Percentiles rank a stretch among this genome's conserved stretches.
Conservation (phyloP, 2,113 vertebrate genomes). For the Oenanthe oenanthe region DNA sequence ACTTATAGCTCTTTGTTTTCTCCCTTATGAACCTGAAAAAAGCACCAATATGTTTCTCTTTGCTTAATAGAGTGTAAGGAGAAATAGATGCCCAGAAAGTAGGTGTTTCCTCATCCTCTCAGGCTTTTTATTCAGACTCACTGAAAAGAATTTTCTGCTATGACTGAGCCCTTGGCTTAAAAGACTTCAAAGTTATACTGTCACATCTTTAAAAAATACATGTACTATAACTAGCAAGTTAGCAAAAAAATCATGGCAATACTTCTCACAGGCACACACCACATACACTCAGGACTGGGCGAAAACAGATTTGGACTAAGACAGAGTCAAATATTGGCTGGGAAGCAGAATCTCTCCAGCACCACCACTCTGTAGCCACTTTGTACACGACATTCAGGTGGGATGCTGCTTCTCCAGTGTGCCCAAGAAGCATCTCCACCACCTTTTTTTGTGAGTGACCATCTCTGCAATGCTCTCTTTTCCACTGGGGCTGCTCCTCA, state of each 20-base stretch:
- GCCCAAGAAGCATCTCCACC: not conserved
- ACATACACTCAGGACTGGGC: not conserved
- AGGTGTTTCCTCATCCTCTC: not conserved
- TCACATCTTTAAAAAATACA: not conserved
- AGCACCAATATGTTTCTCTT: not conserved
- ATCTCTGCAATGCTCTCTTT: not conserved
- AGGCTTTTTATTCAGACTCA: not conserved
- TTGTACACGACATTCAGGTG: rapidly evolving
- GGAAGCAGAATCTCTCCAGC: not conserved
- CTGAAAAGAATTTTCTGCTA: not conserved
- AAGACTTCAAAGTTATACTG: not conserved
- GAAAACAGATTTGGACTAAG: not conserved
- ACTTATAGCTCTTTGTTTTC: not conserved
- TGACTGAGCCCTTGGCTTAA: not conserved
- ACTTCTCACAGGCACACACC: not conserved
- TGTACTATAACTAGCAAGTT: not conserved
- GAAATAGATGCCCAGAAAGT: not conserved
- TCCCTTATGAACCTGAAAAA: not conserved
- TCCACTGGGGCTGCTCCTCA: not conserved
- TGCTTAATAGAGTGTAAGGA: not conserved
- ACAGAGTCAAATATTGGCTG: not conserved
- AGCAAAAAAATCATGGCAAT: not conserved
- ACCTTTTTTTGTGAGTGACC: not conserved
- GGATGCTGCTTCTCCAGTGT: not conserved
- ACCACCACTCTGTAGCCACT: not conserved